These are phyloP conservation scores for Brachypteracias leptosomus DNA, from an alignment of 2,113 vertebrate species.

Conservation along the genomic window DNA sequence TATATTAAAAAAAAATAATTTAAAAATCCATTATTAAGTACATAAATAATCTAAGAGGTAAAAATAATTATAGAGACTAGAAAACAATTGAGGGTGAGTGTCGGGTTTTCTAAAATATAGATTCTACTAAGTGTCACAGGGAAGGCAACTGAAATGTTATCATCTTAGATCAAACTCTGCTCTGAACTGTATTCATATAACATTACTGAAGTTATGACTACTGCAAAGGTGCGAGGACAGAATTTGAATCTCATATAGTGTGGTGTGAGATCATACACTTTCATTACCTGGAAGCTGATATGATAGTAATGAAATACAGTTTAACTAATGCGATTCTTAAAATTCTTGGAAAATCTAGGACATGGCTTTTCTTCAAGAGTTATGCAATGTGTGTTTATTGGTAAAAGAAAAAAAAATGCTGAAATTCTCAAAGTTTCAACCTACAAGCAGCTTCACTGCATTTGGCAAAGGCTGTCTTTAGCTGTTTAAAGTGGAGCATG, in stretches of 20 bases:
- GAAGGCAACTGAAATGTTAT: background rate
- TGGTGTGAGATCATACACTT: background rate
- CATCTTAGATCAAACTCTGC: background rate
- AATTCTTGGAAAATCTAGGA: background rate
- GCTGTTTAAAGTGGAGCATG: background rate
- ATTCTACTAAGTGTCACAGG: background rate
- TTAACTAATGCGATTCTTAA: background rate
- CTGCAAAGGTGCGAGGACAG: background rate
- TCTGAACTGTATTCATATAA: background rate
- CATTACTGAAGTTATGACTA: background rate
- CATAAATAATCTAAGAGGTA: background rate
- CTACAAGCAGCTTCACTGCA: background rate
- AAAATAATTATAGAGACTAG: background rate
- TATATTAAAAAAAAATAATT: background rate
- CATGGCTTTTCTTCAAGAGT: background rate
- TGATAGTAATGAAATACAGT: background rate
- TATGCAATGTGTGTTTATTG: slow-evolving; percentile 1
- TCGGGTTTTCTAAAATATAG: background rate
- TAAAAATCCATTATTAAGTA: background rate
- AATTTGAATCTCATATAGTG: background rate
- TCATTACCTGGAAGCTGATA: background rate
- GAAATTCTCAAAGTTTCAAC: slow-evolving; percentile 22
- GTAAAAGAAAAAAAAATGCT: background rate
- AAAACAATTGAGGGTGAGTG: background rate
- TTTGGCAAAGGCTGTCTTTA: slow-evolving; percentile 6